Evolutionary conservation across 2,113 vertebrate species (phyloP).

Genomic region (Phaethon lepturus): DNA sequence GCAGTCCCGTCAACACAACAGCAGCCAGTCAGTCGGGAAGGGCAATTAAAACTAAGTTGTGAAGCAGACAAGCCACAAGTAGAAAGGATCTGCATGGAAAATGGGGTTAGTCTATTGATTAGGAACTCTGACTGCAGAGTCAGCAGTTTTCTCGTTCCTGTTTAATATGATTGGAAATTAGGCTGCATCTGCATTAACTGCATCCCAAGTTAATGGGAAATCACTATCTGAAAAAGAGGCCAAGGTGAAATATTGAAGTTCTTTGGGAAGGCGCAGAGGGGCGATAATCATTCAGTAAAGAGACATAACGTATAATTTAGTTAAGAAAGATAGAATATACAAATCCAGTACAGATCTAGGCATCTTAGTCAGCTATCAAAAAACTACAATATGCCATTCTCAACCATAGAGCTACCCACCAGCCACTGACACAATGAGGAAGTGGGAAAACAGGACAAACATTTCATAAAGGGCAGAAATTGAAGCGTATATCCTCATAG

Average conservation of each 20-base stretch:
- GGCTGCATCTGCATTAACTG: background rate
- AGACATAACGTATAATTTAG: background rate
- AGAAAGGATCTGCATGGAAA: background rate
- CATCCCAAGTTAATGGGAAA: background rate
- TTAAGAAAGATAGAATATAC: background rate
- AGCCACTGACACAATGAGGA: background rate
- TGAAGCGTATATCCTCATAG: background rate
- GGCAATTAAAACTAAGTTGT: background rate
- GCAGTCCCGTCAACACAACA: background rate
- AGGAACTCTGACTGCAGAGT: background rate
- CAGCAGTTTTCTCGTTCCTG: background rate
- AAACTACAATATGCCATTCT: background rate
- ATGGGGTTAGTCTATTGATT: background rate
- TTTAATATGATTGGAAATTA: background rate
- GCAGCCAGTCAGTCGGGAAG: background rate
- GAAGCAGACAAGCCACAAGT: background rate
- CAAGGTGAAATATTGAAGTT: background rate
- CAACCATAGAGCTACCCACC: background rate
- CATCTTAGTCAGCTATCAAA: background rate
- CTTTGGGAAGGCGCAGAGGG: background rate
- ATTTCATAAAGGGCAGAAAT: background rate
- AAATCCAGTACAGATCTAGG: background rate
- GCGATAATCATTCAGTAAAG: background rate
- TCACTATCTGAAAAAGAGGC: background rate
- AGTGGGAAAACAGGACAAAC: background rate